A percentile compares a stretch with the other conserved stretches of the same genome.
Evolutionary conservation across 1,140 invertebrate species (phyloP).

Genomic region (Macrosteles quadrilineatus): DNA sequence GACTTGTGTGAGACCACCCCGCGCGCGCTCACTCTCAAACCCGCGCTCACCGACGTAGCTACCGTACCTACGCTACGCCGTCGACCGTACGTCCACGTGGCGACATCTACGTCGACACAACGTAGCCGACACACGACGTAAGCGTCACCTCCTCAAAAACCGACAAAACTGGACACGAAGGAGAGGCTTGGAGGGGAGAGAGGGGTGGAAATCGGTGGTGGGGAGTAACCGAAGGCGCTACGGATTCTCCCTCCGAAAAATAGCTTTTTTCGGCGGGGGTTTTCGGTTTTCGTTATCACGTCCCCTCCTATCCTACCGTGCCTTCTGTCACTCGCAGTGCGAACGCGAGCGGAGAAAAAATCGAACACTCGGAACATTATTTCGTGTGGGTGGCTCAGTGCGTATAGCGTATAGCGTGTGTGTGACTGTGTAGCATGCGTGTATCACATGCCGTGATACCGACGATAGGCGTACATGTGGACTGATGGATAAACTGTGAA

Average conservation of each 20-base stretch:
- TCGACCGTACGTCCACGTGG: too few relatives aligned
- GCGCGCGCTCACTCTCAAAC: neutral
- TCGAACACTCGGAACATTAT: conserved; percentile 16
- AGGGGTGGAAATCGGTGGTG: neutral
- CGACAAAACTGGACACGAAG: conserved; percentile 18
- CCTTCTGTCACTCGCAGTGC: conserved; percentile 11
- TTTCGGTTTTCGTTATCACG: conserved; percentile 31
- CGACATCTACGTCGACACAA: too few relatives aligned
- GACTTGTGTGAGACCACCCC: conserved; percentile 1
- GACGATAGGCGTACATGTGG: neutral
- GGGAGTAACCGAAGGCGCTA: conserved; percentile 32
- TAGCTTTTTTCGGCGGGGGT: conserved; percentile 34
- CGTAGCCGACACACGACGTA: neutral
- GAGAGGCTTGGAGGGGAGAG: neutral
- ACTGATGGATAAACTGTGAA: neutral
- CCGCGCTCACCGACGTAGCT: neutral
- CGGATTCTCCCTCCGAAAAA: conserved; percentile 36
- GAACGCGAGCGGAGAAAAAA: conserved; percentile 24
- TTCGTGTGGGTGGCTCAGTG: conserved; percentile 21
- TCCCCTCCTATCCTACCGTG: conserved; percentile 15
- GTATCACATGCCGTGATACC: conserved; percentile 9
- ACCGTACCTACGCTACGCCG: neutral
- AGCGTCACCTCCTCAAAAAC: conserved; percentile 17
- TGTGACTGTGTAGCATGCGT: conserved; percentile 6
- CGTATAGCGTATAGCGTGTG: neutral